Percentiles rank a stretch among this genome's conserved stretches.
These are phyloP conservation scores for Caenorhabditis angaria DNA, from an alignment of 2,888 invertebrate species.

Conservation along the genomic window DNA sequence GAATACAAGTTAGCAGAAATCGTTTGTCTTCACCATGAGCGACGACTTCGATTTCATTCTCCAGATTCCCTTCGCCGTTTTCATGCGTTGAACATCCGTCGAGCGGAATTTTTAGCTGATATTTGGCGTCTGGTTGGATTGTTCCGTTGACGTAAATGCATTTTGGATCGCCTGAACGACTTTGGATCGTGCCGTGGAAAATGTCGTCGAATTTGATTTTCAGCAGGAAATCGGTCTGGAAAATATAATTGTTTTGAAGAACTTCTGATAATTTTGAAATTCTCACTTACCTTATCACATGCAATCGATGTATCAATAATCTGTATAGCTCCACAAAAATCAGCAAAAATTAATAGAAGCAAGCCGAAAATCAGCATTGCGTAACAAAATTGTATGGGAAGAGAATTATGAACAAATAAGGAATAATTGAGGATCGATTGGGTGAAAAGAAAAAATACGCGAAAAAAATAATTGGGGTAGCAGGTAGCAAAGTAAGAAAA, in stretches of 20 bases:
- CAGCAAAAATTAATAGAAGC: no score
- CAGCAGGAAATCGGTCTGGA: constrained; percentile 68
- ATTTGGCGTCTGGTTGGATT: constrained; percentile 59
- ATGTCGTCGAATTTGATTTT: constrained; percentile 65
- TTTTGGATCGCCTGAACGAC: constrained; percentile 68
- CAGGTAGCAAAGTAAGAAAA: constrained; percentile 16
- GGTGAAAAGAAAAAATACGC: background rate
- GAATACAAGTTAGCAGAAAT: constrained; percentile 66
- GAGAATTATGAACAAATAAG: background rate
- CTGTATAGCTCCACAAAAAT: background rate
- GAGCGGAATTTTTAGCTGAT: constrained; percentile 69
- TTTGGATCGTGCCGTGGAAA: constrained; percentile 66
- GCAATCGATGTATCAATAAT: constrained; percentile 54
- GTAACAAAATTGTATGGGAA: no score
- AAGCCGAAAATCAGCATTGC: no score
- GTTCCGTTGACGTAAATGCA: constrained; percentile 71
- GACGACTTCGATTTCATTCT: constrained; percentile 69
- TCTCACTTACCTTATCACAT: constrained; percentile 48
- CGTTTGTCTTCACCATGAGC: constrained; percentile 57
- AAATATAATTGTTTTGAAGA: no score
- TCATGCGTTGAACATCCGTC: constrained; percentile 66
- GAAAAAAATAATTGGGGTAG: constrained; percentile 1
- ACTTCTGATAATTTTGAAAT: background rate
- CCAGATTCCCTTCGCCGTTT: constrained; percentile 67
- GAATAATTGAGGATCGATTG: constrained; percentile 2